These are phyloP conservation scores for Drosophila equinoxialis DNA, from an alignment of 1,140 invertebrate genomes.

Conservation along the genomic window DNA sequence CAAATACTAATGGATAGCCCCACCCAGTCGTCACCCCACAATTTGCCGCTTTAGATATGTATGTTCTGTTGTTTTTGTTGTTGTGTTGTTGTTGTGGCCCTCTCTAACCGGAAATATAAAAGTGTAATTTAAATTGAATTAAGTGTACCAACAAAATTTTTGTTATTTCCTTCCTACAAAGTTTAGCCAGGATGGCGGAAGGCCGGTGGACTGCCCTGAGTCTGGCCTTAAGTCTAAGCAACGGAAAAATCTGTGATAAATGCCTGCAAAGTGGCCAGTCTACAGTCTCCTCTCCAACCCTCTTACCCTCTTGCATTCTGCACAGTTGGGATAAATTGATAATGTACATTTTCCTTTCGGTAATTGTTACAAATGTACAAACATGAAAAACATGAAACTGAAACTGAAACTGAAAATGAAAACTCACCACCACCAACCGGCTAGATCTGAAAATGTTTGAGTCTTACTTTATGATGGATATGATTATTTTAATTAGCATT, in stretches of 20 bases:
- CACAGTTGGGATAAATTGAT: constrained; percentile 48
- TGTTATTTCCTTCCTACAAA: constrained; percentile 44
- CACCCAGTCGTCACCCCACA: not conserved
- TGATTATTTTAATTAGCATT: constrained; percentile 82
- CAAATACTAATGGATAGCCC: constrained; percentile 76
- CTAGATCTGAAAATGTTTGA: not conserved
- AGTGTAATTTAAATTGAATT: constrained; percentile 83
- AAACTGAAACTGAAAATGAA: not conserved
- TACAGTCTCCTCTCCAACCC: not conserved
- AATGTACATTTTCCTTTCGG: constrained; percentile 48
- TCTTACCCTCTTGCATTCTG: constrained; percentile 4
- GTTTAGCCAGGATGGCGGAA: not conserved
- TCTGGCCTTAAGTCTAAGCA: constrained; percentile 12
- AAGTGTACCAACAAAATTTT: constrained; percentile 52
- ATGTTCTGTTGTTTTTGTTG: no score
- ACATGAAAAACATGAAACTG: constrained; percentile 24
- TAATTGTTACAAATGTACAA: constrained; percentile 76
- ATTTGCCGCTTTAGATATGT: not conserved
- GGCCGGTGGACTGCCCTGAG: no score
- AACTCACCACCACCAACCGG: not conserved
- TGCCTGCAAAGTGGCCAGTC: constrained; percentile 66
- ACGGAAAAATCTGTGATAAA: constrained; percentile 67
- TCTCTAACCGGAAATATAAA: constrained; percentile 70
- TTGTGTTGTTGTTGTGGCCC: not conserved
- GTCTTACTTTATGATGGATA: constrained; percentile 72